These are phyloP conservation scores for Crossaster papposus DNA, from an alignment of 53 echinoderm and acorn worm species.

Conservation along the genomic window DNA sequence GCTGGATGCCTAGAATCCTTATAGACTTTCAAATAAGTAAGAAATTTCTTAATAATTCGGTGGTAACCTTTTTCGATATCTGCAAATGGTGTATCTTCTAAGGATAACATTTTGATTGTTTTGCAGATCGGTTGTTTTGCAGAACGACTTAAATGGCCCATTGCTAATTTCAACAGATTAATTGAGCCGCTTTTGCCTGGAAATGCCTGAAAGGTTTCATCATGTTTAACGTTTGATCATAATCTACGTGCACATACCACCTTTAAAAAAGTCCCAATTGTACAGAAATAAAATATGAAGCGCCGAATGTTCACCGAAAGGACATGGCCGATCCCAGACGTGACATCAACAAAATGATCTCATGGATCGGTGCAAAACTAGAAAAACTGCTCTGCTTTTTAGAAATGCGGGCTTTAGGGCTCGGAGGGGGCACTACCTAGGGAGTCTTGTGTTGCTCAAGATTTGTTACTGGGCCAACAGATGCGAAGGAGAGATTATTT, in stretches of 20 bases:
- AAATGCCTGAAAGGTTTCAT: too few species aligned
- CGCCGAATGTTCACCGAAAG: background rate
- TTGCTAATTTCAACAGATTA: too few species aligned
- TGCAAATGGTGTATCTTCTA: too few species aligned
- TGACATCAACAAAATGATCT: slow-evolving; percentile 25
- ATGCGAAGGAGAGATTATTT: slow-evolving; percentile 41
- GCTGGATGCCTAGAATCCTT: too few species aligned
- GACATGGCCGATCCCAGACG: slow-evolving; percentile 33
- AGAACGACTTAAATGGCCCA: too few species aligned
- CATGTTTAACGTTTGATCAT: too few species aligned
- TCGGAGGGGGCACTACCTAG: background rate
- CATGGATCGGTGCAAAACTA: background rate
- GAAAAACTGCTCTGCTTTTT: background rate
- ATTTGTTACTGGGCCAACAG: slow-evolving; percentile 41
- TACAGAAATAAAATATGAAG: background rate
- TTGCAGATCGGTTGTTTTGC: too few species aligned
- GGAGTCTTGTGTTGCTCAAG: background rate
- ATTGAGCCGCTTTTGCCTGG: background rate
- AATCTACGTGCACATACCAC: background rate
- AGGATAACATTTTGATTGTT: too few species aligned
- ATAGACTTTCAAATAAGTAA: too few species aligned
- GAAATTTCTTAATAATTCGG: too few species aligned
- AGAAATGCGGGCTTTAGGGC: background rate
- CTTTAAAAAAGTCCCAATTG: background rate
- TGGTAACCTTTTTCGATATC: too few species aligned